phyloP scores from a whole-genome alignment of 2,113 vertebrate genomes.

The Urocynchramus pylzowi region DNA sequence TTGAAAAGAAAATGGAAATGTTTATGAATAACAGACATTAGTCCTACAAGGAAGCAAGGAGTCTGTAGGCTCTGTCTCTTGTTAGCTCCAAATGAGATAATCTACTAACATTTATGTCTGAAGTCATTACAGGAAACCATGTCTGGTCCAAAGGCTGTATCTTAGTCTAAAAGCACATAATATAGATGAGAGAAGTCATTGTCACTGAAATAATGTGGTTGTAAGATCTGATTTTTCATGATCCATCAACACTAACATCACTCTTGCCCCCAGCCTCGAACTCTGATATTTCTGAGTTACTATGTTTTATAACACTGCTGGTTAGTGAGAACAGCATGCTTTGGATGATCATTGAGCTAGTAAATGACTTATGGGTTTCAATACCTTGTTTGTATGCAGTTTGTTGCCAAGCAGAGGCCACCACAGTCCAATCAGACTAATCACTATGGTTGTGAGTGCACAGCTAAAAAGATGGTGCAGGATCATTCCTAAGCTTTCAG shows the following conservation, averaged over 20 bases:
- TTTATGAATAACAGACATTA: not conserved
- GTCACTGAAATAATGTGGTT: not conserved
- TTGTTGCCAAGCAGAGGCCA: not conserved
- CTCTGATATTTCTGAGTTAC: not conserved
- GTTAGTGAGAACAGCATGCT: not conserved
- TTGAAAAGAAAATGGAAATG: not conserved
- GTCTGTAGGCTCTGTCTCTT: not conserved
- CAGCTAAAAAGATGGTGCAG: not conserved
- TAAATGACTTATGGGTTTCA: not conserved
- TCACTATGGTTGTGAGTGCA: not conserved
- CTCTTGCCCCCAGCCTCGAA: rapidly evolving
- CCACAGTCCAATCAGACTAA: not conserved
- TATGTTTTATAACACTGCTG: not conserved
- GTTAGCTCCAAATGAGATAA: constrained; percentile 41
- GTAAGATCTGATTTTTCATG: not conserved
- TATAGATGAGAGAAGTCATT: not conserved
- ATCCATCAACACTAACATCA: not conserved
- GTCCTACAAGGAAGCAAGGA: not conserved
- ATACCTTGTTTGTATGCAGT: not conserved
- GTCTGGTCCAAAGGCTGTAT: not conserved
- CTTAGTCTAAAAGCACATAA: not conserved
- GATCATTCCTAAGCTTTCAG: not conserved
- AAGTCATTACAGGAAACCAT: not conserved
- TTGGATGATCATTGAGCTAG: not conserved
- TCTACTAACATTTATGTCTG: constrained; percentile 15